phyloP scores from a whole-genome alignment of 1,140 invertebrate species.

The Pogonomyrmex californicus region DNA sequence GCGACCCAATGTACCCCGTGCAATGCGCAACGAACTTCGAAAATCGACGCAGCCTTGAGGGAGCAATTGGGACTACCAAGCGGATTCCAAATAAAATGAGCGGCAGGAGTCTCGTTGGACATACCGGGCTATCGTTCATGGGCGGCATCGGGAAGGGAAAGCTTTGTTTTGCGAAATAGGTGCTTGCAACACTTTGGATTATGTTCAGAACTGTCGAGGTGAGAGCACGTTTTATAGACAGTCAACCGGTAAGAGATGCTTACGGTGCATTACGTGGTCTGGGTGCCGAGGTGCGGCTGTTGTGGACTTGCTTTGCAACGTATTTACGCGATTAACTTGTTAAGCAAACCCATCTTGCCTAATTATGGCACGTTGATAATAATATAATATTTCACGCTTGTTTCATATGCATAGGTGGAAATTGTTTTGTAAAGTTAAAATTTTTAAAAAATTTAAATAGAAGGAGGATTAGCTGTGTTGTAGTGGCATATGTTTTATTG shows the following conservation, averaged over 20 bases:
- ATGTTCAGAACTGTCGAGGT: conserved; percentile 19
- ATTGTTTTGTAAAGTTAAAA: not conserved
- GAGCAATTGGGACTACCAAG: conserved; percentile 38
- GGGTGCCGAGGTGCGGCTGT: not conserved
- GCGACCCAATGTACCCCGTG: conserved; percentile 16
- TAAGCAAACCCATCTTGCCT: not conserved
- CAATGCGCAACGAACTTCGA: conserved; percentile 60
- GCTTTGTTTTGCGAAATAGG: conserved; percentile 46
- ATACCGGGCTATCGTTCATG: not conserved
- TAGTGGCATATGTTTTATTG: no score
- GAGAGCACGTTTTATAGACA: conserved; percentile 57
- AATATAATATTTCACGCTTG: not conserved
- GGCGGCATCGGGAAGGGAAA: not conserved
- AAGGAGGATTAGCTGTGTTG: no score
- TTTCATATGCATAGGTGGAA: not conserved
- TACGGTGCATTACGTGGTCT: conserved; percentile 31
- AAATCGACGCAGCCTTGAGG: conserved; percentile 48
- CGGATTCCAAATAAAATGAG: conserved; percentile 54
- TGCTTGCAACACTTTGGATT: conserved; percentile 41
- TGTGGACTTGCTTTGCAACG: not conserved
- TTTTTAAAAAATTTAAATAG: no score
- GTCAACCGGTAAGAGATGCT: conserved; percentile 19
- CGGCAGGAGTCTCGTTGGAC: not conserved
- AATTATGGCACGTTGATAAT: conserved; percentile 18
- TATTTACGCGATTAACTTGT: conserved; percentile 28